Base-by-base conservation (phyloP, 2,797 vertebrate genomes). In the Acipenser ruthenus region DNA sequence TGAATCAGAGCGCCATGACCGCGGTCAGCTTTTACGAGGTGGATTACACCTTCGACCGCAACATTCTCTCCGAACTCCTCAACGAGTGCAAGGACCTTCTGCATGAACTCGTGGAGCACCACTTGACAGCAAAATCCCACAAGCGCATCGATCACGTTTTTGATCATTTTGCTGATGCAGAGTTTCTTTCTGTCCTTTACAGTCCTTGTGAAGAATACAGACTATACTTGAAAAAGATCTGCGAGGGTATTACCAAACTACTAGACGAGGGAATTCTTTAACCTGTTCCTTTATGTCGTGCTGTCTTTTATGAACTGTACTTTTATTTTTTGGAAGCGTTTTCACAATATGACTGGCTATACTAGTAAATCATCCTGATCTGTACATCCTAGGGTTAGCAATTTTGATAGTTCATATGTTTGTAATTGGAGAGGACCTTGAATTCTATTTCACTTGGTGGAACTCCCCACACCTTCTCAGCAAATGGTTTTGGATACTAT, bases 1-100 rank as follows among this genome's bases (percentile, higher is more conserved):
- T 99, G 84, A 98, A 99, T 83, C 97, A 99, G 86, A 93, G 95
- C 0, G 94, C 96, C 80, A 98, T 99, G 96, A 99, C 97, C 0
- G 93, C 93, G 0, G 93, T 99, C 80, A 99, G 95, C 47, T 99
- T 99, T 87, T 93, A 97, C 0, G 95, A 99, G 78, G 95, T 99
- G 61, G 97, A 99, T 48, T 99, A 96, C 83, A 98, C 97, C 8
- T 98, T 99, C 6, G 95, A 99, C 74, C 89, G 87, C 75, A 92
- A 88, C 0, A 93, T 99, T 80, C 93, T 99, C 47, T 94, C 95
- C 0, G 91, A 91, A 84, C 91, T 98, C 69, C 89, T 99, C 77
- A 84, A 93, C 0, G 95, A 98, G 80, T 98, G 95, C 83, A 92
- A 94, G 77, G 93, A 94, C 76, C 92, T 97, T 64, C 92, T 99